Evolutionary conservation across 2,888 invertebrate species (phyloP).

Genomic region (Suillia variegata): DNA sequence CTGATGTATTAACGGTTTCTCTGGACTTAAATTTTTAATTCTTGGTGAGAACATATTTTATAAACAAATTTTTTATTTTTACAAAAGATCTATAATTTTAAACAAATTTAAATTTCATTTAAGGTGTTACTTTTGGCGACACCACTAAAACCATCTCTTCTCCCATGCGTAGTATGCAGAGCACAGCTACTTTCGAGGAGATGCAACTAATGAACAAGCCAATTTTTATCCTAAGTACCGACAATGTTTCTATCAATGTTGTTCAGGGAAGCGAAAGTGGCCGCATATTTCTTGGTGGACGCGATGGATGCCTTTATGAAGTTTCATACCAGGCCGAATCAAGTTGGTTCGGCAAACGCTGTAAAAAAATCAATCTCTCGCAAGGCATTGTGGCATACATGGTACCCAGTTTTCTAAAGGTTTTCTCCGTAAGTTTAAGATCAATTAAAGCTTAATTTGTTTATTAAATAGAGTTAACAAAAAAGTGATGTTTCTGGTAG

Average conservation of each 20-base stretch:
- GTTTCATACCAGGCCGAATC: conserved; percentile 89
- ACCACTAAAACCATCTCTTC: conserved; percentile 48
- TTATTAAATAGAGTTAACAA: not conserved
- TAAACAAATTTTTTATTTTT: not conserved
- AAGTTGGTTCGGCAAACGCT: conserved; percentile 94
- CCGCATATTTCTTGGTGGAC: conserved; percentile 92
- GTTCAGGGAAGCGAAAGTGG: conserved; percentile 83
- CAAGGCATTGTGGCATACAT: conserved; percentile 85
- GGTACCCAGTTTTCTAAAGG: conserved; percentile 86
- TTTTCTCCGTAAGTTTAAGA: conserved; percentile 62
- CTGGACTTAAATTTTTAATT: too few relatives aligned
- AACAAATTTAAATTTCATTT: too few relatives aligned
- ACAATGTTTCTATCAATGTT: conserved; percentile 82
- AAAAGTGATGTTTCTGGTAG: conserved; percentile 62
- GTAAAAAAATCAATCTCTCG: conserved; percentile 93
- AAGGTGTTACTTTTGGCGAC: conserved; percentile 57
- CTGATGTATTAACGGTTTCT: too few relatives aligned
- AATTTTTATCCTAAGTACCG: conserved; percentile 90
- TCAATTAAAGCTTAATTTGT: not conserved
- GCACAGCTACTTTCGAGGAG: conserved; percentile 65
- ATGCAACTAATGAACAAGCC: conserved; percentile 93
- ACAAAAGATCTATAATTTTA: too few relatives aligned
- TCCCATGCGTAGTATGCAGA: conserved; percentile 40
- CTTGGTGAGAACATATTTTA: not conserved
- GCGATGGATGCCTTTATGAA: conserved; percentile 94